phyloP scores from a whole-genome alignment of 1,140 invertebrate species.

The Elymnias hypermnestra region DNA sequence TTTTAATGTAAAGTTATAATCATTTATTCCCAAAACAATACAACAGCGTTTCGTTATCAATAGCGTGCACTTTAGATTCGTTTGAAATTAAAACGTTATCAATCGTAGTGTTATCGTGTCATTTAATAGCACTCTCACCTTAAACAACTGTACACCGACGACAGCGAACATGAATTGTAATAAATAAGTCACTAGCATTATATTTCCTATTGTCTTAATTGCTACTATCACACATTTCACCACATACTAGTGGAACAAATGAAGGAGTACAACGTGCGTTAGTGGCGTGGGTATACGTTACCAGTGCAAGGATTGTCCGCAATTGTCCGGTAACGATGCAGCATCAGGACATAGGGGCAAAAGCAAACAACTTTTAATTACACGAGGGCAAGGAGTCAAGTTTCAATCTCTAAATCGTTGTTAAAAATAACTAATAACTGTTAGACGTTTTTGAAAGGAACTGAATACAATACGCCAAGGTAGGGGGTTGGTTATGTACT shows the following conservation, averaged over 20 bases:
- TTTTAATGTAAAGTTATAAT: too few relatives aligned
- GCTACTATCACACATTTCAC: conserved; percentile 99
- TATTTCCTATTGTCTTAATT: conserved; percentile 99
- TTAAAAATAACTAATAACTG: conserved; percentile 21
- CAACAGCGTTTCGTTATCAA: too few relatives aligned
- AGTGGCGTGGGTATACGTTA: conserved; percentile 62
- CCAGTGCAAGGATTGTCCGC: conserved; percentile 49
- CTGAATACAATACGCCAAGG: conserved; percentile 52
- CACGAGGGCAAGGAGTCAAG: conserved; percentile 18
- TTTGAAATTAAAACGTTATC: not conserved
- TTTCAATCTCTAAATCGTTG: conserved; percentile 24
- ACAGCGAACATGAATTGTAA: conserved; percentile 99
- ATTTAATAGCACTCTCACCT: conserved; percentile 79
- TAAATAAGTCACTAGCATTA: conserved; percentile 98
- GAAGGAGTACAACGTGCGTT: conserved; percentile 34
- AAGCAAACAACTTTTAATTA: conserved; percentile 63
- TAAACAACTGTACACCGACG: conserved; percentile 99
- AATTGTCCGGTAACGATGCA: conserved; percentile 44
- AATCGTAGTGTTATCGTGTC: not conserved
- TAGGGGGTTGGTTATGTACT: conserved; percentile 53
- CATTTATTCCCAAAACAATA: too few relatives aligned
- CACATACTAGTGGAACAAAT: conserved; percentile 87
- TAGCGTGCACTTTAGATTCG: too few relatives aligned
- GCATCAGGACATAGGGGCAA: conserved; percentile 64
- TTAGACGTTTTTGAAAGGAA: conserved; percentile 27